phyloP scores from a whole-genome alignment of 53 echinoderm and acorn worm species.

The Hippasteria phrygiana region DNA sequence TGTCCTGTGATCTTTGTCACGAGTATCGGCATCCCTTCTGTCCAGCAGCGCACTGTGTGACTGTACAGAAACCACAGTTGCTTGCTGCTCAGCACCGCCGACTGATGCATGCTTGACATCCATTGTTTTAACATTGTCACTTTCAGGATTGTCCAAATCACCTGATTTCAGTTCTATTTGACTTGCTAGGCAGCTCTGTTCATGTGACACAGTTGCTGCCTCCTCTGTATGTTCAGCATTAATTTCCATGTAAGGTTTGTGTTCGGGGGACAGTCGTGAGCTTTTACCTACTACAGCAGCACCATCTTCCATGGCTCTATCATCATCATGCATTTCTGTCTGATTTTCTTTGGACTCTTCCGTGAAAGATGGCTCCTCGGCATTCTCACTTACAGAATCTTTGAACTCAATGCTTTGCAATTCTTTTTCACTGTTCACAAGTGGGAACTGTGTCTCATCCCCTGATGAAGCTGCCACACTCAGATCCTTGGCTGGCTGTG shows the following conservation, averaged over 20 bases:
- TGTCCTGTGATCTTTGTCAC: neutral
- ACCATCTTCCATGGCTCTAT: neutral
- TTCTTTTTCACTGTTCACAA: neutral
- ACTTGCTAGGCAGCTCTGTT: neutral
- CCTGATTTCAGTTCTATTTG: slow-evolving; percentile 1
- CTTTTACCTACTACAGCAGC: neutral
- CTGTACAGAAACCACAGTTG: neutral
- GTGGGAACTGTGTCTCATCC: neutral
- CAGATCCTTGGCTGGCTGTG: neutral
- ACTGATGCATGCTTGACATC: slow-evolving; percentile 4
- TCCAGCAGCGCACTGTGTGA: neutral
- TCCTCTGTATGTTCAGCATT: neutral
- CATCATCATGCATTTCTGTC: neutral
- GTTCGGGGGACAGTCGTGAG: neutral
- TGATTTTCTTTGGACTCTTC: neutral
- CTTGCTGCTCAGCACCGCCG: neutral
- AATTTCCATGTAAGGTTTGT: neutral
- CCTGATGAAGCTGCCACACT: neutral
- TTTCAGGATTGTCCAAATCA: neutral
- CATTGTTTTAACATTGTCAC: neutral
- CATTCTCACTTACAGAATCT: neutral
- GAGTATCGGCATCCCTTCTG: neutral
- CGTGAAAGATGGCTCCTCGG: neutral
- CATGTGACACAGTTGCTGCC: neutral
- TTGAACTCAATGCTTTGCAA: neutral